Base-by-base conservation (phyloP, 2,888 invertebrate species). In the Chrysomela aeneicollis region DNA sequence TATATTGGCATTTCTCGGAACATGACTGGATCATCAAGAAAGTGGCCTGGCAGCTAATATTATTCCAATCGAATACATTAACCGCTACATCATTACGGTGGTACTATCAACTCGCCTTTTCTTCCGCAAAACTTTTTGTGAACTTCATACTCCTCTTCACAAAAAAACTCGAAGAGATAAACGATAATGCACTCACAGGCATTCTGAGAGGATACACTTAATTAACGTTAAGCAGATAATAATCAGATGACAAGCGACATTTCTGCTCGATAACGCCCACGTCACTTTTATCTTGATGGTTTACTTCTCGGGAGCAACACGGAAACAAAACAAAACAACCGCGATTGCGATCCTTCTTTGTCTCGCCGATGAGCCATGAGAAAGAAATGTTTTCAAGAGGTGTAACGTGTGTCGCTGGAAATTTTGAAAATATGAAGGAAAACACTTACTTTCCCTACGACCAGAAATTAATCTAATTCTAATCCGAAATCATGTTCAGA, bases 281-380 rank as follows among this genome's bases (percentile, higher is more conserved):
- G 58, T 46, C 35, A 53, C 49, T 61, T 54, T 61, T 61, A 65
- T 65, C 65, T 42, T 61, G 65, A 65, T 65, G 65, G 65, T 61
- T 58, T 53, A 65, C 60, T 65, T 61, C 61, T 58, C 30, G 57
- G 46, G 26, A 42, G 58, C 52, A 51, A 26, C 57, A 55, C 58
- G 58, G 21, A 30, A 61, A 61, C 10, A 42, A 15, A 42, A 42
- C 42, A 42, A 42, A 42, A 42, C 42, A 42, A 35, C 26, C 4
- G 15, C n/a, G 42, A 42, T 42, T n/a, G 15, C 42, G 3, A 3
- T 42, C n/a, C 42, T 42, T 15, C 42, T 42, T 42, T 42, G 42
- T 42, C 42, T 42, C n/a, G 15, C 15, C 42, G 42, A 42, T 42
- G 15, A 15, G n/a, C 42, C 42, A 42, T 42, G 42, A 42, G 42